Evolutionary conservation across 2,888 invertebrate genomes (phyloP), one percentile per base, ranked within the genome.

Genomic region (Steinernema scapterisci): DNA sequence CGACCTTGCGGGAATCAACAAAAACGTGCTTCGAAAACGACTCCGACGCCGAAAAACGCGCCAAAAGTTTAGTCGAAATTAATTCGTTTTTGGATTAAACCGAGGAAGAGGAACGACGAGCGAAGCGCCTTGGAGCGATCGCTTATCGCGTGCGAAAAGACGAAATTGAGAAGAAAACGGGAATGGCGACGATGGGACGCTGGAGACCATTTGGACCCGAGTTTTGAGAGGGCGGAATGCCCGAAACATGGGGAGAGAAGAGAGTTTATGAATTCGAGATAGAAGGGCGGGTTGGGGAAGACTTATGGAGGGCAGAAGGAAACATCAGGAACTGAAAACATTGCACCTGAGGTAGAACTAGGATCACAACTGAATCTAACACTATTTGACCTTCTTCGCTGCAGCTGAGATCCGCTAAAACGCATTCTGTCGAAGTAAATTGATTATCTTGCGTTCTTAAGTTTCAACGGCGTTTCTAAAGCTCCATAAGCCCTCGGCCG

Each of bases 21-120:
- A 38, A 38, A 9, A 38, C 38, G 38, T 9, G 3, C 38, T 38
- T 38, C 9, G 38, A 38, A 9, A 16, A 48, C 7, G 13, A 48
- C 48, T 48, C 19, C 19, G 48, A 48, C n/a, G 48, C 5, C 48
- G 13, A 48, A 48, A 31, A n/a, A 63, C 16, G 21, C 21, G 38
- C 5, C 48, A 48, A 31, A 63, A 63, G 63, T 63, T 63, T 19
- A 16, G 31, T 27, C 27, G 6, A 25, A 63, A 63, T 31, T 63
- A 63, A 63, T 63, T 63, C 31, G 31, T 63, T 63, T 63, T 48
- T 63, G 27, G 63, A 63, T 63, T 63, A 63, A 31, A 63, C 9
- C 11, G 27, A 63, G 27, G 16, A 11, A 63, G 63, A 63, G 27
- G 27, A 6, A 16, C 63, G 63, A 25, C 63, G 38, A 3, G 38